Evolutionary conservation across 2,888 invertebrate species (phyloP).

Genomic region (Nyleta sp.): DNA sequence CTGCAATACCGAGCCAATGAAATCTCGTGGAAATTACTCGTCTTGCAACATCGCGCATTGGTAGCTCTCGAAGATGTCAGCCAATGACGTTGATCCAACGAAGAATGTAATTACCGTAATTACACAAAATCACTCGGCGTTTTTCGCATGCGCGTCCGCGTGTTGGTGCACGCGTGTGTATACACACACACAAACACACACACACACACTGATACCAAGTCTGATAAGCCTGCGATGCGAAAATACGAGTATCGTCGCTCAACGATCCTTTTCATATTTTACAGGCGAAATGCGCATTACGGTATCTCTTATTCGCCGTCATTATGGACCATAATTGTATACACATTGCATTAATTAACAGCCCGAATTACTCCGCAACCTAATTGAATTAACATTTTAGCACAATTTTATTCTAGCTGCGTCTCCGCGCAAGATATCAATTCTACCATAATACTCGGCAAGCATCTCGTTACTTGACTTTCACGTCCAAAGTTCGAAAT

Average conservation of each 20-base stretch:
- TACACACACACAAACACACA: neutral
- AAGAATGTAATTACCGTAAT: constrained; percentile 59
- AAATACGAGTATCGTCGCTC: constrained; percentile 25
- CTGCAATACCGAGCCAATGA: constrained; percentile 54
- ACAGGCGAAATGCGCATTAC: constrained; percentile 21
- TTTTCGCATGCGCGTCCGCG: constrained; percentile 5
- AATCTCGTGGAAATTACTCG: constrained; percentile 56
- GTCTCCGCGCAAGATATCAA: too few species aligned
- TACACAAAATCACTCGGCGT: constrained; percentile 52
- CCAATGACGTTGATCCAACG: constrained; percentile 61
- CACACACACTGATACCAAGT: constrained; percentile 10
- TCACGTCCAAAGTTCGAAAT: too few species aligned
- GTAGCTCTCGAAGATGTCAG: constrained; percentile 60
- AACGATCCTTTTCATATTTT: constrained; percentile 26
- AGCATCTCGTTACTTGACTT: too few species aligned
- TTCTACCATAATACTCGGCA: too few species aligned
- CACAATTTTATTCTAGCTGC: constrained; percentile 24
- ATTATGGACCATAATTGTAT: constrained; percentile 79
- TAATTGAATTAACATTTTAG: constrained; percentile 78
- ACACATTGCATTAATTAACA: constrained; percentile 81
- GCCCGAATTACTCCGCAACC: constrained; percentile 77
- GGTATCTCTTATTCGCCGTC: constrained; percentile 74
- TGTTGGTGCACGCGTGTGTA: constrained; percentile 8
- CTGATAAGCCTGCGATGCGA: constrained; percentile 29
- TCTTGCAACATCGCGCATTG: constrained; percentile 58